Evolutionary conservation across 2,113 vertebrate species (phyloP).

Genomic region (Ochotona princeps): DNA sequence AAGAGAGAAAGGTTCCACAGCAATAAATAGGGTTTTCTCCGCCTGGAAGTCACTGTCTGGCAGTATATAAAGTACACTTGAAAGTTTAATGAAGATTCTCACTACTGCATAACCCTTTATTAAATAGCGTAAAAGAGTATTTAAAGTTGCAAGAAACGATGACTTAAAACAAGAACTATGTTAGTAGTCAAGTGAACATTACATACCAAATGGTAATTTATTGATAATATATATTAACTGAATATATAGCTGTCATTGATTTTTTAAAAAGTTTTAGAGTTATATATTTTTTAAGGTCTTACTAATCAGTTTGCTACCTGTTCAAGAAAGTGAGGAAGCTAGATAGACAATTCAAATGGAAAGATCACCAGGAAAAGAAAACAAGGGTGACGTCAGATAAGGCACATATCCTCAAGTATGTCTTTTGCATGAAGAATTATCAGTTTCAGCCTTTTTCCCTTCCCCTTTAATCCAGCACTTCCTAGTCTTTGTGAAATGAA

Average conservation of each 20-base stretch:
- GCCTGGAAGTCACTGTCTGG: constrained; percentile 19
- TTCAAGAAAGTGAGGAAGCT: not conserved
- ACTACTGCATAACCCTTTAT: not conserved
- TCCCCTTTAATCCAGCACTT: not conserved
- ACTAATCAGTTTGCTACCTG: not conserved
- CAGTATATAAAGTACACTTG: not conserved
- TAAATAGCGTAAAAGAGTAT: constrained; percentile 8
- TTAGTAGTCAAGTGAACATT: not conserved
- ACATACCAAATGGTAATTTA: constrained; percentile 14
- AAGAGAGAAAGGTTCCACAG: not conserved
- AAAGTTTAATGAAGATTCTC: not conserved
- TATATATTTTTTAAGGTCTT: not conserved
- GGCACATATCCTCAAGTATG: not conserved
- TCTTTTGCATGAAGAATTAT: not conserved
- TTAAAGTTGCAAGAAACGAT: constrained; percentile 25
- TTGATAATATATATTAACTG: not conserved
- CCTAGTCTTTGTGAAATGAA: not conserved
- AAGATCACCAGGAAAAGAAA: not conserved
- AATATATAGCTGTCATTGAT: not conserved
- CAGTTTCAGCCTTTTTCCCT: not conserved
- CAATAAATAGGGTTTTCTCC: constrained; percentile 23
- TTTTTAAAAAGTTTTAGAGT: not conserved
- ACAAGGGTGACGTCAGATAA: not conserved
- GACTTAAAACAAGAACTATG: not conserved
- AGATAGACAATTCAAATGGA: not conserved